These are phyloP conservation scores for Polydesmus complanatus DNA, from an alignment of 2,888 invertebrate genomes.

Conservation along the genomic window DNA sequence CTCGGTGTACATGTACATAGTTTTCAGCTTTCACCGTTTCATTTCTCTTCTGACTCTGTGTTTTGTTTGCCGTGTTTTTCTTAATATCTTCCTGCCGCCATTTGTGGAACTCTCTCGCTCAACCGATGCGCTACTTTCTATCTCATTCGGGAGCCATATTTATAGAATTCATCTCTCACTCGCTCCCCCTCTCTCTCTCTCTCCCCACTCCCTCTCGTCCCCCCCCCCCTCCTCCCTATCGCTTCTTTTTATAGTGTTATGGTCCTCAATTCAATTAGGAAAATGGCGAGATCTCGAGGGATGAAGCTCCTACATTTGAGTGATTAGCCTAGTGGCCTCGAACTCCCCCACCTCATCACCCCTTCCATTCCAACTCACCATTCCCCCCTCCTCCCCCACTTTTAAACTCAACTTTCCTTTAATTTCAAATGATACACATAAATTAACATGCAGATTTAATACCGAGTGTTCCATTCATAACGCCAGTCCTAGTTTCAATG, in stretches of 20 bases:
- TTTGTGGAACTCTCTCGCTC: too few relatives aligned
- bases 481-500: background rate
- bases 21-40: too few relatives aligned
- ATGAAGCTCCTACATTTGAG: slow-evolving; percentile 3
- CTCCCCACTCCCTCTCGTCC: background rate
- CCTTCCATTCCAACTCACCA: background rate
- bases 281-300: slow-evolving; percentile 10
- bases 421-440: background rate
- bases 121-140: too few relatives aligned
- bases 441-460: too few relatives aligned
- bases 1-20: too few relatives aligned
- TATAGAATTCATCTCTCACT: background rate
- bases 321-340: slow-evolving; percentile 4
- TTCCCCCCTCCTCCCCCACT: background rate
- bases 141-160: background rate
- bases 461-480: too few relatives aligned
- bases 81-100: too few relatives aligned
- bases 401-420: background rate
- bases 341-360: background rate
- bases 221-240: background rate
- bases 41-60: too few relatives aligned
- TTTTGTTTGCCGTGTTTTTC: too few relatives aligned
- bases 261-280: slow-evolving; percentile 11
- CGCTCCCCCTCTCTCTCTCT: background rate
- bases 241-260: background rate